phyloP scores from a whole-genome alignment of 2,113 vertebrate genomes.

The Rhynchopsitta pachyrhyncha region DNA sequence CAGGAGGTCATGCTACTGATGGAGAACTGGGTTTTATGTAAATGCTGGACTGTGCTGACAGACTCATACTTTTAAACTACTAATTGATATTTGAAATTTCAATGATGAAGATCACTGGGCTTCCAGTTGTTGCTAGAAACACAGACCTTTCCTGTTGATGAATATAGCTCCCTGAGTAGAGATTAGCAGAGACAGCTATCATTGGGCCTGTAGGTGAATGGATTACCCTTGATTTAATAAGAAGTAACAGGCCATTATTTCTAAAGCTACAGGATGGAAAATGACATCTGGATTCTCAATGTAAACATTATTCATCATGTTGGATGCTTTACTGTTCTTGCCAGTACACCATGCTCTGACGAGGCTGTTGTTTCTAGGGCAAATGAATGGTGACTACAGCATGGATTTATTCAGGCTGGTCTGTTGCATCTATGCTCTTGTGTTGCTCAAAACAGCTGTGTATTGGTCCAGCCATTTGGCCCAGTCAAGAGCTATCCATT shows the following conservation, averaged over 20 bases:
- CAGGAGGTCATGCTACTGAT: background rate
- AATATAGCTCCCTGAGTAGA: slow-evolving; percentile 32
- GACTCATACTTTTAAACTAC: background rate
- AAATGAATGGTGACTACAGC: background rate
- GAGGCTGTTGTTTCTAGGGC: slow-evolving; percentile 13
- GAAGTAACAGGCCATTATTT: slow-evolving; percentile 67
- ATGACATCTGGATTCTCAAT: slow-evolving; percentile 59
- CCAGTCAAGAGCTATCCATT: background rate
- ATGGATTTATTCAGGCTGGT: slow-evolving; percentile 3
- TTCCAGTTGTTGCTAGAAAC: slow-evolving; percentile 19
- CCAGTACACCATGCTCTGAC: slow-evolving; percentile 21
- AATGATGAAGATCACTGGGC: background rate
- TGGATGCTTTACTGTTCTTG: slow-evolving; percentile 23
- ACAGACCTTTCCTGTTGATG: background rate
- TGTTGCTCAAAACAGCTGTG: background rate
- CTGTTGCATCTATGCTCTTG: background rate
- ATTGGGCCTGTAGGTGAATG: slow-evolving; percentile 55
- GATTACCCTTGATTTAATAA: slow-evolving; percentile 65
- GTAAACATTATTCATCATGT: slow-evolving; percentile 70
- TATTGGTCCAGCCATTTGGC: background rate
- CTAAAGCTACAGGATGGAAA: slow-evolving; percentile 61
- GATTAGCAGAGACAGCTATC: slow-evolving; percentile 42
- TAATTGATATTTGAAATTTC: slow-evolving; percentile 25
- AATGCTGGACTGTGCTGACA: background rate
- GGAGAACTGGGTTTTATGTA: background rate